phyloP scores from a whole-genome alignment of 1,140 invertebrate genomes.

The Drosophila varians region DNA sequence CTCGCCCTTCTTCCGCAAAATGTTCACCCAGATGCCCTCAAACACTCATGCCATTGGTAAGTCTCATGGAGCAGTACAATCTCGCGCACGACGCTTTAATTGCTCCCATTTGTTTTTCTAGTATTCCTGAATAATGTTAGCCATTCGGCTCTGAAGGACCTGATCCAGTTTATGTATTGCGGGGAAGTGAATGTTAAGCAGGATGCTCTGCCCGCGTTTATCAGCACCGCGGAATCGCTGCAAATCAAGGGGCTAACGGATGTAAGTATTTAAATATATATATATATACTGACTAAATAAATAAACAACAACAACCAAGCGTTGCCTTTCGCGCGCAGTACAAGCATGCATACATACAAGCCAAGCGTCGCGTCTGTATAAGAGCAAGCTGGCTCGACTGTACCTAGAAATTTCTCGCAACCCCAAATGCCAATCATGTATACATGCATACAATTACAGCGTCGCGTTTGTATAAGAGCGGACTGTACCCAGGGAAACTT shows the following conservation, averaged over 20 bases:
- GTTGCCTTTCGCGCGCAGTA: slow-evolving; percentile 59
- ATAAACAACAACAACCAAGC: slow-evolving; percentile 34
- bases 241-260: slow-evolving; percentile 92
- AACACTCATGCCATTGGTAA: slow-evolving; percentile 86
- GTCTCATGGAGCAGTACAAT: slow-evolving; percentile 25
- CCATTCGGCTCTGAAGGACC: slow-evolving; percentile 89
- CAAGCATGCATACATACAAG: slow-evolving; percentile 34
- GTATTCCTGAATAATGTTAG: slow-evolving; percentile 93
- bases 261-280: slow-evolving; percentile 76
- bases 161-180: slow-evolving; percentile 94
- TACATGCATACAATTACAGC: background rate
- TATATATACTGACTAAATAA: slow-evolving; percentile 4
- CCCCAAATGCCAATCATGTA: slow-evolving; percentile 25
- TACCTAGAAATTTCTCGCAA: slow-evolving; percentile 72
- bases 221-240: slow-evolving; percentile 93
- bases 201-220: slow-evolving; percentile 91
- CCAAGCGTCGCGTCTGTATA: slow-evolving; percentile 52
- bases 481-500: background rate
- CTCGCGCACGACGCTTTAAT: background rate
- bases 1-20: slow-evolving; percentile 93
- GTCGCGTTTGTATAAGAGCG: background rate
- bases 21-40: slow-evolving; percentile 88
- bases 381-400: slow-evolving; percentile 65
- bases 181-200: slow-evolving; percentile 94
- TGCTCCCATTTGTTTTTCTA: slow-evolving; percentile 77